Evolutionary conservation across 1,140 invertebrate species (phyloP), one percentile per base, ranked within the genome.

Genomic region (Lysiphlebus fabarum): DNA sequence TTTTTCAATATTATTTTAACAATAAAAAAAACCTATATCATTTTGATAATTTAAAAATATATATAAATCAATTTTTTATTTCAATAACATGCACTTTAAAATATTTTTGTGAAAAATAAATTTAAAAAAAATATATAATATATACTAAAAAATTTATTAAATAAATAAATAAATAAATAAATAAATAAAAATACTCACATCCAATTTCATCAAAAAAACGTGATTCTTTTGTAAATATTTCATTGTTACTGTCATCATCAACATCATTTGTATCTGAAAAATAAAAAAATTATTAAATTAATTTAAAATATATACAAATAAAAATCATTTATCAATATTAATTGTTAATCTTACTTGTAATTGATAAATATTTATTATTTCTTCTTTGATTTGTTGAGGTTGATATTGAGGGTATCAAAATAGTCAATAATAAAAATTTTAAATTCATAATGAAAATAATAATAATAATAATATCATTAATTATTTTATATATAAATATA

Each of bases 191-290:
- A 51, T 71, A 83, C 82, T 84, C 73, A 84, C 82, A 62, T 70
- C 82, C 82, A 56, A 84, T 72, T 64, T 83, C 81, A 58, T 83
- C 82, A 67, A 84, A 83, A 62, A 84, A 84, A 65, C 82, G 76
- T 59, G 72, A 73, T 60, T 82, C 72, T 8, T 57, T 71, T 58
- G 12, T 61, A 61, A 49, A 10, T 6, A 75, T 63, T 42, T 58
- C 48, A 58, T 74, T 71, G 37, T n/a, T 61, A 33, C 60, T 69
- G 61, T 67, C 33, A 10, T 62, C 43, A 62, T 47, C 68, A 64
- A 53, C 53, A 47, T 67, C 61, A 5, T 64, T 56, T 10, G 56
- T 4, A 40, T 50, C 55, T 56, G n/a, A 11, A 58, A 45, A 44
- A n/a, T 34, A 53, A 59, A 53, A n/a, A n/a, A n/a, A n/a, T n/a